Conservation (phyloP, 1,140 invertebrate genomes). For the Rhopalosiphum padi region DNA sequence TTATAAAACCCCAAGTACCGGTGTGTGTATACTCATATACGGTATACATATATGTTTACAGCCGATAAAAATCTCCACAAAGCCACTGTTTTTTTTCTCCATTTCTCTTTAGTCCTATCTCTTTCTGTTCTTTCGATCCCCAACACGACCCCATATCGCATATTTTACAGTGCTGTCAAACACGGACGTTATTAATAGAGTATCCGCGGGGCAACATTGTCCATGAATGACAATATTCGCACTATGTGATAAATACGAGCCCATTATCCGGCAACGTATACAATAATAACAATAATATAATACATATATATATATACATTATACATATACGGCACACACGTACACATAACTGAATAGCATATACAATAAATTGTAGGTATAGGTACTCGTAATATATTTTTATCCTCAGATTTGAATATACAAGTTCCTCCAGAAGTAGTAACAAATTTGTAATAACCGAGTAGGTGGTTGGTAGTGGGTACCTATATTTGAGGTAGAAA, state of each 20-base stretch:
- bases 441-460: conserved; percentile 22
- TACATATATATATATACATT: neutral
- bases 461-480: too few species aligned
- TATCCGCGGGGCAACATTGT: conserved; percentile 43
- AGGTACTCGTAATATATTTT: neutral
- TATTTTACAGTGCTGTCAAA: conserved; percentile 54
- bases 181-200: conserved; percentile 56
- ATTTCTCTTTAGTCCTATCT: neutral
- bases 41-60: neutral
- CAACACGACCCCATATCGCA: conserved; percentile 44
- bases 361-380: neutral
- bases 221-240: conserved; percentile 49
- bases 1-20: conserved; percentile 53
- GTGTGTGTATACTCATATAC: neutral
- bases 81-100: conserved; percentile 48
- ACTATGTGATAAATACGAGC: conserved; percentile 39
- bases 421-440: neutral
- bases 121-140: conserved; percentile 33
- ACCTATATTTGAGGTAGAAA: neutral
- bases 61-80: conserved; percentile 54
- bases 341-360: neutral
- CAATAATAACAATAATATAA: conserved; percentile 38
- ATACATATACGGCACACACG: neutral
- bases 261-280: conserved; percentile 28
- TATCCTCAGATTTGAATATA: conserved; percentile 32